Base-by-base conservation (phyloP, 2,888 invertebrate species). In the Melinopterus prodromus region DNA sequence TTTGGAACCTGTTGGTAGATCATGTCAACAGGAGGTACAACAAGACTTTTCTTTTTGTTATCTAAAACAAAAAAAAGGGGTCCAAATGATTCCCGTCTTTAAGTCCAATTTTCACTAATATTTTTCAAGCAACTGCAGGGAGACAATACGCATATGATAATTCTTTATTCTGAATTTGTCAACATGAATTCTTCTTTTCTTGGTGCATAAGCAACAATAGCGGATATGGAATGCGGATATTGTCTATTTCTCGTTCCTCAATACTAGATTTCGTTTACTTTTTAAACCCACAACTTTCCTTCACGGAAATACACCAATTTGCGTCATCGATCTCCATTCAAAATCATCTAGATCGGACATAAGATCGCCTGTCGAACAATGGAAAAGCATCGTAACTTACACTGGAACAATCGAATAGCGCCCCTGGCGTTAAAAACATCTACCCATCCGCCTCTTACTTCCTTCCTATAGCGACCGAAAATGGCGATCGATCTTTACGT, bases 361-460 rank as follows among this genome's bases (percentile, higher is more conserved):
- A 53, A 53, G 53, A 53, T 53, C 53, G 5, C 53, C 53, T 9
- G 12, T 1, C 53, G 53, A 53, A 53, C 53, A 53, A 53, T 53
- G 5, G 53, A 53, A 53, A 53, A 53, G 53, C 53, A 12, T 53
- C 53, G 53, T 53, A 53, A 53, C 53, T 53, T 53, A 1, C 53
- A 9, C 53, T 53, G 53, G 53, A 53, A 53, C 53, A 53, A 53
- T 53, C 53, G 53, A 53, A 53, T 53, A 53, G 53, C 53, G 53
- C 53, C 53, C 53, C 53, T 53, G 53, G 53, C 53, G 53, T 53
- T 53, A 1, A 53, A 53, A 53, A 9, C 53, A 26, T 53, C 53
- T 53, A 53, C 53, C 53, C 53, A 53, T 53, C 53, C 53, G 53
- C 53, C 53, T 53, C 53, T 53, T 53, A 53, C 53, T 53, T 53